Base-by-base conservation (phyloP, 2,797 vertebrate genomes). In the Mionectes olivaceus region DNA sequence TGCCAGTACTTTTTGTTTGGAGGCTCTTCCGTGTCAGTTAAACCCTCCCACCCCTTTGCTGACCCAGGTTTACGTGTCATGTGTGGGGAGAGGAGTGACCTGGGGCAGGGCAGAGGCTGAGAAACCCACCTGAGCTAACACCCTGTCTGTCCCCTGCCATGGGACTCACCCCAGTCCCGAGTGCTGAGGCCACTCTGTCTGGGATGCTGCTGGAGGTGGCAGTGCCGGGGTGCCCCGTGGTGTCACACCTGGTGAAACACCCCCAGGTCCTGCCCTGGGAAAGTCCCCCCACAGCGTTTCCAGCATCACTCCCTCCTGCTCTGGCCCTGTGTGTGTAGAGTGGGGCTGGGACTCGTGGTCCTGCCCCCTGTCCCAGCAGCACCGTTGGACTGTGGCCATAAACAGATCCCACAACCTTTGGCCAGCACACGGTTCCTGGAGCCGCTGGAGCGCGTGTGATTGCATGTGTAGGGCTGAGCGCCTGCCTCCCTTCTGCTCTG, bases 301-400 rank as follows among this genome's bases (percentile, higher is more conserved):
- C 67, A 39, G 59, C 59, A 28, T 71, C 0, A 0, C 32, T 70
- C 37, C 67, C 32, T 75, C 43, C 83, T 52, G 37, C 47, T 53
- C 49, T 19, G 35, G 49, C 53, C 0, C 0, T 4, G 28, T 8
- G n/a, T 8, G n/a, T 47, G 64, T 35, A 9, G 53, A 23, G 19
- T 0, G 6, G 67, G 63, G 55, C 78, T n/a, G 18, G 43, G 23
- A 2, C 6, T 7, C 0, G 0, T 3, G 25, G 21, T 39, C 12
- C 85, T 2, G 3, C 44, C n/a, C 0, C 0, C 19, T 0, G 1
- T 24, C 35, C 35, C 35, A 35, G 80, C 30, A 6, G 47, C n/a
- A 0, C 77, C 0, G 1, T 6, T 21, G 32, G 57, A 5, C 14
- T 18, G 65, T 55, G 5, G 73, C 83, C 76, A 9, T 67, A 49